phyloP scores from a whole-genome alignment of 2,113 vertebrate species.

The Mastomys natalensis region DNA sequence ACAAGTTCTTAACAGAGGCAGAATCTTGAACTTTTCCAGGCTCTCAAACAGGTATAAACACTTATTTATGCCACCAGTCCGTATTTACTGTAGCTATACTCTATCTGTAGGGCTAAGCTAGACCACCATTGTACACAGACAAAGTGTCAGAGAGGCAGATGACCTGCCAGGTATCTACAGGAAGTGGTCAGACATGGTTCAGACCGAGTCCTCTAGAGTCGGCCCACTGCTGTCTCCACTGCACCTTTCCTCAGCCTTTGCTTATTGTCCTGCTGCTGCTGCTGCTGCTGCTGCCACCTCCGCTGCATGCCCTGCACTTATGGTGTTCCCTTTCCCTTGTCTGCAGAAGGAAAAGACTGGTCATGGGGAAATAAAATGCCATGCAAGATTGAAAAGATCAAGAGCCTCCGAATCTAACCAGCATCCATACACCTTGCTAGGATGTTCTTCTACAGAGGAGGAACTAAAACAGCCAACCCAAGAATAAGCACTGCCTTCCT shows the following conservation, averaged over 20 bases:
- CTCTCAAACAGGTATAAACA: neutral
- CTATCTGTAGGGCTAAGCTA: neutral
- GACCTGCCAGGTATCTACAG: neutral
- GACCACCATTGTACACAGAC: neutral
- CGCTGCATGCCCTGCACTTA: neutral
- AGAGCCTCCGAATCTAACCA: conserved; percentile 3
- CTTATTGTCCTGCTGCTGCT: neutral
- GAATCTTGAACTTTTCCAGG: neutral
- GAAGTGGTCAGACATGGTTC: neutral
- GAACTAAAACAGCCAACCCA: neutral
- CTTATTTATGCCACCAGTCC: neutral
- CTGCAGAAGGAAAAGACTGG: neutral
- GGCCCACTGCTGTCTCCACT: neutral
- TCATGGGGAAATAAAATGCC: neutral
- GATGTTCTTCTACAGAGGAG: neutral
- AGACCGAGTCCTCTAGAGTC: neutral
- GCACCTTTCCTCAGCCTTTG: neutral
- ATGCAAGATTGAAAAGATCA: neutral
- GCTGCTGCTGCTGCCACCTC: neutral
- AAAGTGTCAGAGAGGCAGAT: neutral
- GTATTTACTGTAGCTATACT: neutral
- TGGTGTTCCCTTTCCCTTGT: neutral
- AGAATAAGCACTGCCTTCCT: neutral
- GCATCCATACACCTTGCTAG: neutral
- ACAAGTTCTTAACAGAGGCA: neutral